Conservation (phyloP, 2,888 invertebrate genomes). For the Exocentrus adspersus region DNA sequence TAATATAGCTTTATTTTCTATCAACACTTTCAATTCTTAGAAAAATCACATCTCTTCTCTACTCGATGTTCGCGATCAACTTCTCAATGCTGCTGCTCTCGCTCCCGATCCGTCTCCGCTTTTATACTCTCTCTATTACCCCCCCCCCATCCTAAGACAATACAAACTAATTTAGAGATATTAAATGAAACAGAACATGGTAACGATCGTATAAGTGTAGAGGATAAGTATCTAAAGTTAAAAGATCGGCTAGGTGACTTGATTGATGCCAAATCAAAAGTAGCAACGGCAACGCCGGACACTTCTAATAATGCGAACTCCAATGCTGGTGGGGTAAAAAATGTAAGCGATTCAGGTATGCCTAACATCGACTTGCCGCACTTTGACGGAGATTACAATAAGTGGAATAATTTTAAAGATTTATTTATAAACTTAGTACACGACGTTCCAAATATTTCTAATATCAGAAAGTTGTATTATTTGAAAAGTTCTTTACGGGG, state of each 20-base stretch:
- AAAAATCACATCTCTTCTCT: too few species aligned
- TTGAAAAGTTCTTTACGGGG: constrained; percentile 2
- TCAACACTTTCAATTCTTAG: too few species aligned
- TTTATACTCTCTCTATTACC: too few species aligned
- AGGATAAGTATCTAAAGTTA: not conserved
- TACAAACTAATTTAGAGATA: not conserved
- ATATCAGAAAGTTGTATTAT: constrained; percentile 2
- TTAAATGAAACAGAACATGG: not conserved
- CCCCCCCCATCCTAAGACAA: too few species aligned
- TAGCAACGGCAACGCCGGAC: too few species aligned
- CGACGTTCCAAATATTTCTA: not conserved
- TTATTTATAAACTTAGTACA: not conserved
- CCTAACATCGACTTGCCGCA: not conserved
- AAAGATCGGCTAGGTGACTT: not conserved
- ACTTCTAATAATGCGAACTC: not conserved
- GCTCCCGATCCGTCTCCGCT: too few species aligned
- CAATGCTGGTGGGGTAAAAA: not conserved
- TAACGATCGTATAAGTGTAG: not conserved
- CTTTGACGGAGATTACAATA: not conserved
- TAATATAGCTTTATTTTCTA: too few species aligned
- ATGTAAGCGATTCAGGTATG: not conserved
- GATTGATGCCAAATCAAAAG: not conserved
- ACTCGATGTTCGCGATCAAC: too few species aligned
- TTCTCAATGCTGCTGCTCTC: too few species aligned
- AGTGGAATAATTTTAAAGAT: constrained; percentile 3